phyloP scores from a whole-genome alignment of 2,888 invertebrate genomes.

The Pycnomerus fuliginosus region DNA sequence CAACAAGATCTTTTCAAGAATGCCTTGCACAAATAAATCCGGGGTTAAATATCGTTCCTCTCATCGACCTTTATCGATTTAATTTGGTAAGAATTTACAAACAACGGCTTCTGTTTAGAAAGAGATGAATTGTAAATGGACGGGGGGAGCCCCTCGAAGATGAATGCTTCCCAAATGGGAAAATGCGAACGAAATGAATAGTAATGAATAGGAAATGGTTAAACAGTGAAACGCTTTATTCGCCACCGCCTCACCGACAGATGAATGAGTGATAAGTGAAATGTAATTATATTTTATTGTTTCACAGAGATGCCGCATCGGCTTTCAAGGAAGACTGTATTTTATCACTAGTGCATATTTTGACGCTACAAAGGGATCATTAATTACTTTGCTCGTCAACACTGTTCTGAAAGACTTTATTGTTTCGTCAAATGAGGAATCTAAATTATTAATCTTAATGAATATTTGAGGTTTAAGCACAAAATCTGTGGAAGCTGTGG shows the following conservation, averaged over 20 bases:
- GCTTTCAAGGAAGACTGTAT: slow-evolving; percentile 44
- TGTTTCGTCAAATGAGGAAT: no score
- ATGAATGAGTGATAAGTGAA: slow-evolving; percentile 53
- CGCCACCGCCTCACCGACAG: slow-evolving; percentile 44
- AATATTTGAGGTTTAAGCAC: no score
- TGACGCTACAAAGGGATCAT: slow-evolving; percentile 17
- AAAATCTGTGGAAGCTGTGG: no score
- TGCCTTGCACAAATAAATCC: slow-evolving; percentile 31
- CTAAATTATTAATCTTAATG: no score
- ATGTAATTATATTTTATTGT: slow-evolving; percentile 53
- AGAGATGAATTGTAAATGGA: no score
- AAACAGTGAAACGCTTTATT: slow-evolving; percentile 51
- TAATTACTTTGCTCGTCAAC: slow-evolving; percentile 5
- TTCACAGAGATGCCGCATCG: slow-evolving; percentile 48
- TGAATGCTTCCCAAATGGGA: slow-evolving; percentile 49
- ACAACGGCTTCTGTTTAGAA: no score
- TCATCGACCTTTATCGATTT: no score
- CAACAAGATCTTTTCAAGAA: slow-evolving; percentile 41
- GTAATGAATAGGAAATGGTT: slow-evolving; percentile 53
- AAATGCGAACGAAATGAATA: slow-evolving; percentile 51
- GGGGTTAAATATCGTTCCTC: slow-evolving; percentile 14
- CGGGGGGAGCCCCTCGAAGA: no score
- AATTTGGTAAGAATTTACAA: no score
- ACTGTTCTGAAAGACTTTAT: slow-evolving; percentile 9
- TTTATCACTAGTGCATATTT: slow-evolving; percentile 42